These are phyloP conservation scores for Iphiclides podalirius DNA, from an alignment of 2,888 invertebrate species.

Conservation along the genomic window DNA sequence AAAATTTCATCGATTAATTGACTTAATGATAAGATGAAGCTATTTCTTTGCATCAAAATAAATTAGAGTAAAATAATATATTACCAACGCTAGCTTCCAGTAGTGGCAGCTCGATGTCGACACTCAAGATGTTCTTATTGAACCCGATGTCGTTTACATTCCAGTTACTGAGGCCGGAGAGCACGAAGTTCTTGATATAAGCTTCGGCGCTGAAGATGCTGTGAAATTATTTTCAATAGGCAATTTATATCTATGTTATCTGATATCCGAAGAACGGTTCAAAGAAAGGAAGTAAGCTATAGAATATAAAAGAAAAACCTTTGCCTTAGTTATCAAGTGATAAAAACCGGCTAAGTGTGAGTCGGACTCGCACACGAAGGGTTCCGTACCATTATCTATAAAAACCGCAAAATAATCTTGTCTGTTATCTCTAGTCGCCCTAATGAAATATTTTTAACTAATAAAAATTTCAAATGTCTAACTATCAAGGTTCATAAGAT, in stretches of 20 bases:
- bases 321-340: no score
- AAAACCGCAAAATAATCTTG: no score
- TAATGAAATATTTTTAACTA: no score
- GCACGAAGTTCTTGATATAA: neutral
- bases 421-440: no score
- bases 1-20: neutral
- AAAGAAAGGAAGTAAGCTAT: no score
- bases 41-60: neutral
- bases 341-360: no score
- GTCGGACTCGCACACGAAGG: no score
- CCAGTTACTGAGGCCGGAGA: constrained; percentile 8
- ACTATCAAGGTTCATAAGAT: no score
- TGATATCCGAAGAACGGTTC: neutral
- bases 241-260: neutral
- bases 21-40: neutral
- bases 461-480: no score
- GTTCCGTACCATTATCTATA: no score
- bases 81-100: constrained; percentile 8
- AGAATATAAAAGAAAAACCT: no score
- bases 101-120: constrained; percentile 6
- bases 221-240: neutral
- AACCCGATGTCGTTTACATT: constrained; percentile 4
- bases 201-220: constrained; percentile 10
- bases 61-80: neutral
- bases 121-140: neutral